Base-by-base conservation (phyloP, 2,888 invertebrate species). In the Chaetogeoica ovagalla region DNA sequence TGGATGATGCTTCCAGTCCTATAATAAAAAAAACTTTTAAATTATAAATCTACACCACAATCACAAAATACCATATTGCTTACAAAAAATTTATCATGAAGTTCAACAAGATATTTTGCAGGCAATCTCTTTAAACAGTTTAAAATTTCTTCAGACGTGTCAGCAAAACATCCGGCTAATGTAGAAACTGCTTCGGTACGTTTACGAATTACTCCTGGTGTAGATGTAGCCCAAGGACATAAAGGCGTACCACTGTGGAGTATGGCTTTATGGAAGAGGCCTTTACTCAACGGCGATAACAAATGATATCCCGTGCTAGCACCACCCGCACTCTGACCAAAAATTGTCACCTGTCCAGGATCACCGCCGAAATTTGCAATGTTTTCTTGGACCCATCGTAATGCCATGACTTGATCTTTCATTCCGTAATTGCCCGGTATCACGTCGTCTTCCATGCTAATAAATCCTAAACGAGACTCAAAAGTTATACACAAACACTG, bases 191-290 rank as follows among this genome's bases (percentile, higher is more conserved):
- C 81, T 48, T 59, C 62, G 5, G 77, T 63, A 6, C 73, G 65
- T 60, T 57, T 72, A 7, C 74, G 76, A 19, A 79, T 19, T n/a
- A 65, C 7, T 2, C 72, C 73, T 0, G 77, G 59, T n/a, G 89
- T 87, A 0, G 89, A 86, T 69, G 90, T 86, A 0, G 90, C 86
- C 90, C 90, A 91, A 0, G 90, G 88, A 75, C 90, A 87, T 21
- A 93, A 87, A 0, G 91, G 89, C 1, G 90, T 88, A 0, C 94
- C 94, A 84, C 94, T 93, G 84, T 90, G 89, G 0, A 92, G 91
- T 73, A 91, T 89, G 8, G 91, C 92, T 55, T 89, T 87, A 83
- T 89, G 85, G 84, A 91, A 91, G 86, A 0, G 90, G 13, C 82
- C 83, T 82, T 73, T 62, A 39, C 81, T 81, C 23, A 81, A n/a